Base-by-base conservation (phyloP, 2,113 vertebrate genomes). In the Sarotherodon lohbergeri region DNA sequence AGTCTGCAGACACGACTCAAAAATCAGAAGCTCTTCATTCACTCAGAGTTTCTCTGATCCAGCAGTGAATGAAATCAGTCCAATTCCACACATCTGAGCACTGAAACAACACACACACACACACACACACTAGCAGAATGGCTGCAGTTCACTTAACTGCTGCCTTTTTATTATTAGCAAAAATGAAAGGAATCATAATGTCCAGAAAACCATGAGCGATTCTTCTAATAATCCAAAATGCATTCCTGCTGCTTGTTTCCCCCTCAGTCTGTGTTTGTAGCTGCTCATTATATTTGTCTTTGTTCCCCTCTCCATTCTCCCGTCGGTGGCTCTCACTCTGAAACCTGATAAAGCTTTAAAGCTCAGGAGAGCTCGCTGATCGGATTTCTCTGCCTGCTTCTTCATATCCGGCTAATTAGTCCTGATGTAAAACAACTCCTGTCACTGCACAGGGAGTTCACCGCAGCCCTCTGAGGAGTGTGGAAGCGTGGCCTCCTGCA, bases 361-460 rank as follows among this genome's bases (percentile, higher is more conserved):
- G 55, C 83, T 56, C 82, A 43, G 84, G 57, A 84, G 73, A 56
- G 68, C 46, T 56, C 6, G 2, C 68, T 63, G 80, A 88, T 91
- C 84, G 24, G 63, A 84, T 86, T 86, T 73, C 59, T 63, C 83
- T 41, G 50, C 32, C 32, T n/a, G 17, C 29, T 46, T 66, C 68
- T 80, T 43, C 41, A 39, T 34, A 36, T 86, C 39, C 27, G 14
- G 80, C 89, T 90, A 73, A 86, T 90, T 88, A 90, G 80, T 17
- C 29, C 52, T 24, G 59, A 86, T 85, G 89, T 85, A 59, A 52
- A 87, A 85, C 85, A 87, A 79, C 41, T 85, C 79, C 13, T 80
- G 86, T 80, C 83, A 39, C 59, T 10, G 52, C 73, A 76, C 54
- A 63, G 39, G 54, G 83, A 63, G 76, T 88, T 41, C 71, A 83